Evolutionary conservation across 2,113 vertebrate species (phyloP), one percentile per base, ranked within the genome.

Genomic region (Mobula birostris): DNA sequence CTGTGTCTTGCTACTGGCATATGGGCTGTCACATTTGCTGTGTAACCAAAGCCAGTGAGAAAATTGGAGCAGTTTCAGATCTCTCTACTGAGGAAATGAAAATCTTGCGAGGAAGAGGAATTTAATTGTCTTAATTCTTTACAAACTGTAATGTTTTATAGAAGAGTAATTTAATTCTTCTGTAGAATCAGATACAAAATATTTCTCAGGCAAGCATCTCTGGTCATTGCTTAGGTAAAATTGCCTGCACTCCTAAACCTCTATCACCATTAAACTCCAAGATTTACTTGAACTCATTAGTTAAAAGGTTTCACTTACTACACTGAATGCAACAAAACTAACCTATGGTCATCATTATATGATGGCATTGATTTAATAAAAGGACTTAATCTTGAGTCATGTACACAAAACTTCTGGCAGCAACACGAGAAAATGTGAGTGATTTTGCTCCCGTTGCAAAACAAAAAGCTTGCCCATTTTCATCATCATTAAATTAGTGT

Each of bases 401-500:
- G 5, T 21, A n/a, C 36, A 15, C 68, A 76, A 15, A 74, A 27
- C 4, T 27, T 48, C 48, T 92, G 90, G 90, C 90, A 92, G 32
- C 32, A 2, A 24, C 88, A 91, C 88, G 68, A 91, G 70, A 68
- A 8, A 72, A 72, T 72, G 90, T 92, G 90, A 92, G 21, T 48
- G 36, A 72, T 92, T 92, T 93, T 93, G n/a, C n/a, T 9, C 68
- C 24, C 70, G 36, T 70, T 72, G 72, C 36, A 56, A 40, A 72
- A 72, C 7, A 48, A 74, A 74, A 74, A 5, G 21, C 36, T 15
- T 93, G 91, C 40, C 68, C 91, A 93, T 24, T 93, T 93, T 17
- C 70, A 93, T 74, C 70, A 76, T 93, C n/a, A 66, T 93, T 93
- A 93, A 93, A 93, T 93, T 27, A 29, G 36, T 74, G 36, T 36